A percentile compares a stretch with the other conserved stretches of the same genome.
Conservation (phyloP, 2,113 vertebrate genomes). For the Cathartes aura region DNA sequence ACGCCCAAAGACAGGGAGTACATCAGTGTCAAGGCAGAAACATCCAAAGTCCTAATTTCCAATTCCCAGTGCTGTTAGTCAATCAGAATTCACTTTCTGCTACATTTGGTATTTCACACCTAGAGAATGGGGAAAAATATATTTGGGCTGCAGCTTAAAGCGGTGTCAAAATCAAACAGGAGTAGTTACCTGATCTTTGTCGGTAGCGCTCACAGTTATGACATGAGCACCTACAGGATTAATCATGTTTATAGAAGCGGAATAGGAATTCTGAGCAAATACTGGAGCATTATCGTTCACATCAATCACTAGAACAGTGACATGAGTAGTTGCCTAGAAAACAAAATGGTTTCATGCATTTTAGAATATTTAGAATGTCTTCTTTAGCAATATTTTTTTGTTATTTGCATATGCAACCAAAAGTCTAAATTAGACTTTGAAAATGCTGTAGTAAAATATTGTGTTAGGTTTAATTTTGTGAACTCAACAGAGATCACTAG, state of each 20-base stretch:
- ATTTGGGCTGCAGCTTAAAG: background rate
- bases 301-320: slow-evolving; percentile 53
- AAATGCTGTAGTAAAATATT: background rate
- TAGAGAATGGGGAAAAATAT: background rate
- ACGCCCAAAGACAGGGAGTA: background rate
- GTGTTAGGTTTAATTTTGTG: background rate
- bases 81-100: background rate
- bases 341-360: background rate
- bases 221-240: slow-evolving; percentile 48
- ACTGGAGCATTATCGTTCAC: slow-evolving; percentile 68
- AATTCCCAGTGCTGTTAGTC: background rate
- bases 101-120: background rate
- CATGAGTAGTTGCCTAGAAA: slow-evolving; percentile 26
- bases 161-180: background rate
- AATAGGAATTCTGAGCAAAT: slow-evolving; percentile 55
- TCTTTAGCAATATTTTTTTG: background rate
- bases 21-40: background rate
- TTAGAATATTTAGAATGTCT: background rate
- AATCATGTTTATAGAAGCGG: slow-evolving; percentile 31
- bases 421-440: background rate
- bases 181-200: slow-evolving; percentile 63
- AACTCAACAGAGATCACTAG: background rate
- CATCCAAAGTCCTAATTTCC: background rate
- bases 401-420: background rate
- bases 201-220: slow-evolving; percentile 33